A percentile compares a stretch with the other conserved stretches of the same genome.
Conservation (phyloP, 2,113 vertebrate genomes). For the Argyrosomus japonicus region DNA sequence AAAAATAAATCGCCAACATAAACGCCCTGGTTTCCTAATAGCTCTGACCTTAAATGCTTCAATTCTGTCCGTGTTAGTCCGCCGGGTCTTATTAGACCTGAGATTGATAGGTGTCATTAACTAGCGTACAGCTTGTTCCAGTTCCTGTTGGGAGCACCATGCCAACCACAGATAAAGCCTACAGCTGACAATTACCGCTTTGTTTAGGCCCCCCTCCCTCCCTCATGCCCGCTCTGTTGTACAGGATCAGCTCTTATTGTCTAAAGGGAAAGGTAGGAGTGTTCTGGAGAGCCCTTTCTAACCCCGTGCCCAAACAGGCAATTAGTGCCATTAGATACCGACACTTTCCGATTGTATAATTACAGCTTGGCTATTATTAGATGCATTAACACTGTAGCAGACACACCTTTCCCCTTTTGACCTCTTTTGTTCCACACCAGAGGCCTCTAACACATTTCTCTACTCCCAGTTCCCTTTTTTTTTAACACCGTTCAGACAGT, state of each 20-base stretch:
- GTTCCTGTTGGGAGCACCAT: slow-evolving; percentile 41
- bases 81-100: slow-evolving; percentile 15
- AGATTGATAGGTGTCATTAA: slow-evolving; percentile 43
- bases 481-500: background rate
- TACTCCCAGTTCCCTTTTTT: background rate
- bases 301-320: slow-evolving; percentile 60
- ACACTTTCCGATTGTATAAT: background rate
- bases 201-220: slow-evolving; percentile 36
- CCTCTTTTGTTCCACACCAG: slow-evolving; percentile 15
- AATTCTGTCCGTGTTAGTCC: background rate
- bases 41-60: background rate
- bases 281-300: slow-evolving; percentile 59
- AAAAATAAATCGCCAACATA: background rate
- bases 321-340: slow-evolving; percentile 44
- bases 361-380: slow-evolving; percentile 40
- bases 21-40: background rate
- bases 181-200: slow-evolving; percentile 55
- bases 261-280: slow-evolving; percentile 59
- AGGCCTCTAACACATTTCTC: background rate
- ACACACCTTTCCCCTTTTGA: slow-evolving; percentile 25
- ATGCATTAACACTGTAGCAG: slow-evolving; percentile 6
- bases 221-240: slow-evolving; percentile 42
- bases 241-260: slow-evolving; percentile 59
- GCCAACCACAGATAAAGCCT: slow-evolving; percentile 47
- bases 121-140: slow-evolving; percentile 46